Base-by-base conservation (phyloP, 2,888 invertebrate genomes). In the Volucella inflata region DNA sequence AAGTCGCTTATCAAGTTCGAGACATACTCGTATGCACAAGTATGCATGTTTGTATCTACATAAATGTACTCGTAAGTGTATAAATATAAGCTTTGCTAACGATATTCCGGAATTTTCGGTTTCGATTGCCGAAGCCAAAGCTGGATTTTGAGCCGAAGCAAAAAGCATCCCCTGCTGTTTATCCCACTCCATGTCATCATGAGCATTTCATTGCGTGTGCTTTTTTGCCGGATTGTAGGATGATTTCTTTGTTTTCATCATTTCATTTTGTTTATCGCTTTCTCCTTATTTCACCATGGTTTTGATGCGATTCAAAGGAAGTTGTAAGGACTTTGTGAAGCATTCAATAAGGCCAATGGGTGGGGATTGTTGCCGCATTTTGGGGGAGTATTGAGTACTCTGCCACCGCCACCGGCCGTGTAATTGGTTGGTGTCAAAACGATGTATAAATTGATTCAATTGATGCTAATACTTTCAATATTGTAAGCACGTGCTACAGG, bases 1-100 rank as follows among this genome's bases (percentile, higher is more conserved):
- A 72, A 74, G 60, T 72, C 74, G 74, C 67, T 80, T 80, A 80
- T 80, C n/a, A n/a, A n/a, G n/a, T n/a, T n/a, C 80, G 80, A 80
- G 53, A 6, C 30, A 6, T 30, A 30, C 30, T n/a, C n/a, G n/a
- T n/a, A n/a, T n/a, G 6, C 6, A 30, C 30, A 30, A 30, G 30
- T 30, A 30, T 4, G 30, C 6, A 30, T 30, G 21, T 21, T 21
- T 21, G 21, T 21, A 21, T 21, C 1, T 4, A 21, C 2, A 21
- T 21, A 2, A 3, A 21, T 2, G 21, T 21, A 21, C n/a, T n/a
- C n/a, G n/a, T n/a, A n/a, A n/a, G n/a, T 21, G 2, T 21, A 21
- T 21, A 6, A 30, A 67, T 80, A 74, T 68, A 80, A 80, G 74
- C 80, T 60, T 62, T 62, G 67, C 67, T 79, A 59, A 65, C 57